Conservation (phyloP, 2,888 invertebrate species). For the Diplolepis rosae region DNA sequence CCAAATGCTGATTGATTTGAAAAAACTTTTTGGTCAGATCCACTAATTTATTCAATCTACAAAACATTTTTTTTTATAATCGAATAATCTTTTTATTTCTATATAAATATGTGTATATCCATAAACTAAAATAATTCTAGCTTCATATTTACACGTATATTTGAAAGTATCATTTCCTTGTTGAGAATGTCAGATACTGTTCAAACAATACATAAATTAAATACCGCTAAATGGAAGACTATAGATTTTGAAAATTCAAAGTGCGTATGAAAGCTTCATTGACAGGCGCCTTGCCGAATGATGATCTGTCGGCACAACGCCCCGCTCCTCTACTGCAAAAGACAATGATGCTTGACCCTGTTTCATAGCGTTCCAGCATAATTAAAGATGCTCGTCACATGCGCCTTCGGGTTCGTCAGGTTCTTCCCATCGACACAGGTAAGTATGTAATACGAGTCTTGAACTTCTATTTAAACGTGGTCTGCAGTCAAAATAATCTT, state of each 20-base stretch:
- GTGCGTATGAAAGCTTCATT: neutral
- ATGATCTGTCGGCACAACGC: neutral
- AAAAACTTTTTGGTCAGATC: no score
- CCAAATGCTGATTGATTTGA: no score
- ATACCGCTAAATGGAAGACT: neutral
- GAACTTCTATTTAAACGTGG: constrained; percentile 11
- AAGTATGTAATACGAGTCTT: constrained; percentile 2
- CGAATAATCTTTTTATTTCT: no score
- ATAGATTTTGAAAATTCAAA: neutral
- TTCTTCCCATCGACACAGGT: constrained; percentile 29
- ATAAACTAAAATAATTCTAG: no score
- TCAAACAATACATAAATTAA: no score
- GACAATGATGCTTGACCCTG: constrained; percentile 54
- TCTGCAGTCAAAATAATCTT: constrained; percentile 12
- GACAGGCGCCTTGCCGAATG: neutral
- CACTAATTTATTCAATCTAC: no score
- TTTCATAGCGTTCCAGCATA: constrained; percentile 41
- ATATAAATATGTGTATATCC: no score
- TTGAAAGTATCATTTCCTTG: neutral
- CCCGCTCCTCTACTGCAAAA: constrained; percentile 41
- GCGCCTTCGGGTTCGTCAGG: constrained; percentile 34
- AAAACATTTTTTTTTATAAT: no score
- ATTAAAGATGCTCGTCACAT: constrained; percentile 46
- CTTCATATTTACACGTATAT: no score
- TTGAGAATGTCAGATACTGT: neutral